Evolutionary conservation across 2,888 invertebrate genomes (phyloP), one percentile per base, ranked within the genome.

Genomic region (Acleris holmiana): DNA sequence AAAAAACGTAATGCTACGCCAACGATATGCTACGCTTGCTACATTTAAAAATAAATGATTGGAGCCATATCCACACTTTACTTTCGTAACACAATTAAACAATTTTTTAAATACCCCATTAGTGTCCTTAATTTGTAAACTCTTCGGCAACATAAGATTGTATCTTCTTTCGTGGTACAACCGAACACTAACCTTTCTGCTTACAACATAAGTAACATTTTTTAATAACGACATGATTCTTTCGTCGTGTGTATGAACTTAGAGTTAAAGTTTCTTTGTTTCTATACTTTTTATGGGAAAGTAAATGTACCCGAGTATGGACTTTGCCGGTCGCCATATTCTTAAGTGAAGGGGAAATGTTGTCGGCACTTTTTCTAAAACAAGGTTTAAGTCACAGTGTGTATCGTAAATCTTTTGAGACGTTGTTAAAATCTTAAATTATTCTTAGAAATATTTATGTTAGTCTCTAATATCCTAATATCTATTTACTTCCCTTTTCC

Each of bases 31-130:
- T 41, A 41, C 17, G 44, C 5, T 44, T 1, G 17, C 44, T n/a
- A 44, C n/a, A 7, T 15, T n/a, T 44, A 7, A n/a, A n/a, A n/a
- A n/a, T n/a, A n/a, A n/a, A n/a, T n/a, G n/a, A n/a, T n/a, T n/a
- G n/a, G n/a, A n/a, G 25, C 15, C 63, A 21, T 61, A 68, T 74
- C 75, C 69, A 66, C 48, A 58, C 13, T 59, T 69, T 66, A 56
- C 70, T 66, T 61, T 67, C 69, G 60, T 19, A 40, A 54, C 58
- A 68, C 72, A 75, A 72, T 75, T 73, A 73, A 74, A 70, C 69
- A 70, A 72, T 73, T 76, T 76, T 76, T 76, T 73, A 76, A 74
- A 75, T 72, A 69, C 73, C 73, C 74, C 75, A 76, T 76, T 76
- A 76, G 76, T 68, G 72, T 69, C 73, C 68, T 74, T 76, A 75